Evolutionary conservation across 2,113 vertebrate genomes (phyloP), one percentile per base, ranked within the genome.

Genomic region (Ornithorhynchus anatinus): DNA sequence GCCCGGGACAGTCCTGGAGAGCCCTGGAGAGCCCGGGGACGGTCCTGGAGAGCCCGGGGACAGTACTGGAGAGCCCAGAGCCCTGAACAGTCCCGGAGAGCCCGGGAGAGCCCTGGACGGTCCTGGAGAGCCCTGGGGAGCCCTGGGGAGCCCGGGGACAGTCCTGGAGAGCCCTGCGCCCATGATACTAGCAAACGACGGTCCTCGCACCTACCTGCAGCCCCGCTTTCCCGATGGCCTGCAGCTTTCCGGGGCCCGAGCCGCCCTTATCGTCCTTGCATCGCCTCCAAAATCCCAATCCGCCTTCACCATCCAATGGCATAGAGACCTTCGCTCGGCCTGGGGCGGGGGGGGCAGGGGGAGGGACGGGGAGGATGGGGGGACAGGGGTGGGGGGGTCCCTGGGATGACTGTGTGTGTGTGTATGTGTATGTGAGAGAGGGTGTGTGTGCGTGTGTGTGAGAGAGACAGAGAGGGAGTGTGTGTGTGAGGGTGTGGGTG

Each of bases 261-360:
- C 84, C 89, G 75, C 83, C 60, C 85, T 93, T 75, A 96, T 51
- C 92, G 90, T 93, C 91, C 94, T 88, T 25, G 91, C 80, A 92
- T 94, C 89, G 82, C 79, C 79, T 83, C 88, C 76, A 69, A 89
- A 91, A 91, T 87, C 93, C 93, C 92, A 87, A 73, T 66, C 74
- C 80, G 76, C 80, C 63, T 83, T 59, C 86, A 74, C 79, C 80
- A 85, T 79, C 72, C 87, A 79, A 79, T 75, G 72, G 80, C 90
- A 91, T 78, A 81, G 78, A 72, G 80, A 61, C 31, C 42, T 29
- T 4, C 35, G 31, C 72, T 31, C 66, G 7, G 80, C 65, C 68
- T 23, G 52, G 3, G 66, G 51, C 71, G 79, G 67, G 68, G n/a
- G n/a, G n/a, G n/a, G n/a, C n/a, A n/a, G n/a, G n/a, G n/a, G n/a